A percentile compares a stretch with the other conserved stretches of the same genome.
phyloP scores from a whole-genome alignment of 1,140 invertebrate genomes.

The Condylostylus longicornis region DNA sequence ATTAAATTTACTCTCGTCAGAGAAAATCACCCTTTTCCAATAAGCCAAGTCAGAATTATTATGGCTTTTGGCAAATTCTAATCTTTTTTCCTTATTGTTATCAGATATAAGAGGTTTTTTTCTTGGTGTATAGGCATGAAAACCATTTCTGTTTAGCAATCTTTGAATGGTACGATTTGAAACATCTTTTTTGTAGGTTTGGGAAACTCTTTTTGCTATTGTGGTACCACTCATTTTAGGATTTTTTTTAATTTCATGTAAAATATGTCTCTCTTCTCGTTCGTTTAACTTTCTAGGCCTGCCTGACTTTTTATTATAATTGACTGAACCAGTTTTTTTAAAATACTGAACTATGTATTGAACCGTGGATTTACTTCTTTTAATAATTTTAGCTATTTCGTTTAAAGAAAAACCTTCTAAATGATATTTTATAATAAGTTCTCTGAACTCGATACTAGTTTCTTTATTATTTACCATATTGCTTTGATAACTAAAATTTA shows the following conservation, averaged over 20 bases:
- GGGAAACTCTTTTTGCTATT: neutral
- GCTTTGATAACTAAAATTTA: no score
- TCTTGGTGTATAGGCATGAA: neutral
- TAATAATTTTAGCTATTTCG: conserved; percentile 4
- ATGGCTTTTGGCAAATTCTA: conserved; percentile 11
- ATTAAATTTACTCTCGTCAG: conserved; percentile 17
- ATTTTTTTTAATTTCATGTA: conserved; percentile 1
- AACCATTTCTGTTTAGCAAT: conserved; percentile 1
- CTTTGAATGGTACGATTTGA: conserved; percentile 5
- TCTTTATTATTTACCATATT: no score
- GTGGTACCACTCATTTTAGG: conserved; percentile 1
- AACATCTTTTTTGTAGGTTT: conserved; percentile 2
- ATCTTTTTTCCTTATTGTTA: conserved; percentile 3
- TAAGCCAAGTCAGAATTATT: conserved; percentile 1
- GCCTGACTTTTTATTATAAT: conserved; percentile 1
- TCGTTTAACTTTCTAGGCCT: conserved; percentile 1
- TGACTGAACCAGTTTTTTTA: conserved; percentile 2
- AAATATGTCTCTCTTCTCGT: conserved; percentile 3
- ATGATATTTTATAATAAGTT: no score
- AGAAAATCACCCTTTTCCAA: conserved; percentile 13
- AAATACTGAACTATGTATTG: conserved; percentile 4
- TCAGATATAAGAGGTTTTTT: conserved; percentile 5
- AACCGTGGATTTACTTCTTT: neutral
- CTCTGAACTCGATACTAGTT: no score
- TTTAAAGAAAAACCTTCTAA: neutral